phyloP scores from a whole-genome alignment of 92 coral and sea anemone genomes.

The Montipora capitata region DNA sequence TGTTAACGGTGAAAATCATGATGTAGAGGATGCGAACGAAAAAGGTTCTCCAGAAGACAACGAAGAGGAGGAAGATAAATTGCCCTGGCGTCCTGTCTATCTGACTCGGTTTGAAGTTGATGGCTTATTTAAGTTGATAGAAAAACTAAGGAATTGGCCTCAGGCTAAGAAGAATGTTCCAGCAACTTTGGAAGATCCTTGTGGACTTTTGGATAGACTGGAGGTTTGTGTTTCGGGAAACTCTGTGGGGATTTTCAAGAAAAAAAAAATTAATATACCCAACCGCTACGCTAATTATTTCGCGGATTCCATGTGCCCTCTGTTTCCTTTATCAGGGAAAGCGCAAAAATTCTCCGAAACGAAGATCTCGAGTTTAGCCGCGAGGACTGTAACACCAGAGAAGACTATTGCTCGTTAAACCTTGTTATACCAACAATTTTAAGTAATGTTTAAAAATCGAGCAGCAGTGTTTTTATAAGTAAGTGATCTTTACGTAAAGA shows the following conservation, averaged over 20 bases:
- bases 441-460: no score
- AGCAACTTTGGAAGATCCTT: slow-evolving; percentile 67
- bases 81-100: slow-evolving; percentile 91
- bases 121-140: slow-evolving; percentile 79
- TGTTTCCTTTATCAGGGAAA: no score
- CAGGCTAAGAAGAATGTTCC: slow-evolving; percentile 86
- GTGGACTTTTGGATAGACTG: slow-evolving; percentile 74
- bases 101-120: slow-evolving; percentile 83
- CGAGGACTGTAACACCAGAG: no score
- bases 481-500: no score
- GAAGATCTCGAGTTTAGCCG: no score
- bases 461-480: no score
- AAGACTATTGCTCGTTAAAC: no score
- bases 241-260: not conserved
- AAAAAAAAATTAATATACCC: not conserved
- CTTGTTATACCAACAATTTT: no score
- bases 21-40: slow-evolving; percentile 64
- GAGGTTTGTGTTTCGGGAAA: slow-evolving; percentile 75
- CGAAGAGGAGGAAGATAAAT: slow-evolving; percentile 56
- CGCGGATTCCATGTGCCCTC: no score
- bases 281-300: no score
- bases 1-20: slow-evolving; percentile 44
- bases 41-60: slow-evolving; percentile 41
- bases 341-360: no score
- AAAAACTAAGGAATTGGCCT: slow-evolving; percentile 87